phyloP scores from a whole-genome alignment of 2,113 vertebrate genomes.

The Dipodomys stephensi region DNA sequence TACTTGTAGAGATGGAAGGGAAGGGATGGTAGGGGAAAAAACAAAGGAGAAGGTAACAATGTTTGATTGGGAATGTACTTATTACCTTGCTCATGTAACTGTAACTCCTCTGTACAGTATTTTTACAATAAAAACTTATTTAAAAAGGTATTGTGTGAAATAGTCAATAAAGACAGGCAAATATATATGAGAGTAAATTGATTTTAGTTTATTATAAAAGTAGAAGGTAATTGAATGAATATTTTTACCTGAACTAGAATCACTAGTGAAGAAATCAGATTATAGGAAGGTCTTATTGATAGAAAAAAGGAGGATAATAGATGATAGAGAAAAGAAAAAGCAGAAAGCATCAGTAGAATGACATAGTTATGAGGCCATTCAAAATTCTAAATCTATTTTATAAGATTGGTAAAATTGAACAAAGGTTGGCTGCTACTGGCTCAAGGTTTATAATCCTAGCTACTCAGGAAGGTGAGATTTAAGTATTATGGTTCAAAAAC shows the following conservation, averaged over 20 bases:
- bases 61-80: no score
- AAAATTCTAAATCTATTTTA: background rate
- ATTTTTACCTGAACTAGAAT: background rate
- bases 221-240: background rate
- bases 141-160: background rate
- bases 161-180: background rate
- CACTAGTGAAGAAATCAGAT: background rate
- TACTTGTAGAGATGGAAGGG: no score
- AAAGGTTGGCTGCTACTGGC: no score
- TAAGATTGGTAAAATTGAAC: background rate
- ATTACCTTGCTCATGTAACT: no score
- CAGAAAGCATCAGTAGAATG: background rate
- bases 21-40: no score
- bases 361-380: background rate
- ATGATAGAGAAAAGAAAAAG: background rate
- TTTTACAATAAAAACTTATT: no score
- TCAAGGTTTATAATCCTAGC: no score
- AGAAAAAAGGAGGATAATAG: background rate
- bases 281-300: background rate
- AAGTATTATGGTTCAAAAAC: no score
- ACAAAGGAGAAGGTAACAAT: no score
- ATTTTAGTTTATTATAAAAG: background rate
- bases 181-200: background rate
- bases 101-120: no score
- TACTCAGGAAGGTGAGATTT: no score